Conservation (phyloP, 2,113 vertebrate species). For the Neomonachus schauinslandi region DNA sequence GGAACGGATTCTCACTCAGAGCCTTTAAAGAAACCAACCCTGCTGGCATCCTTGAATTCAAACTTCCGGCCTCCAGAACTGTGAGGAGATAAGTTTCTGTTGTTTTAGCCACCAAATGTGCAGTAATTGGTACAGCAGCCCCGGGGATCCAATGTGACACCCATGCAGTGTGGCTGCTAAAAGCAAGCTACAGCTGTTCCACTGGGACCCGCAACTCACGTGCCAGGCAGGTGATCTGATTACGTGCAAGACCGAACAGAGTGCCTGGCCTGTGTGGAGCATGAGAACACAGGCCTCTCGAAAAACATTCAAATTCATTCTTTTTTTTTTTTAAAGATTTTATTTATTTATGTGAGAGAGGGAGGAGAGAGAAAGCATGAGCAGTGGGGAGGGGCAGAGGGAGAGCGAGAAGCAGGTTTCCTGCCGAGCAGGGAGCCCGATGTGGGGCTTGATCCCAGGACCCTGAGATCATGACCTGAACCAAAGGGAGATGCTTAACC, state of each 20-base stretch:
- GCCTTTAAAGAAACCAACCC: background rate
- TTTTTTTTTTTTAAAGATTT: too few relatives aligned
- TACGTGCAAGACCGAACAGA: background rate
- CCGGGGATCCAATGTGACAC: too few relatives aligned
- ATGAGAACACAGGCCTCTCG: background rate
- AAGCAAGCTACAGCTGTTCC: background rate
- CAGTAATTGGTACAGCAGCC: background rate
- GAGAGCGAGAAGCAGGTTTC: too few relatives aligned
- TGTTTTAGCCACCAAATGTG: background rate
- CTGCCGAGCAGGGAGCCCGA: too few relatives aligned
- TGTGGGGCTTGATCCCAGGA: too few relatives aligned
- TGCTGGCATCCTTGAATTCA: background rate
- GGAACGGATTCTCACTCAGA: background rate
- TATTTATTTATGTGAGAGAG: too few relatives aligned
- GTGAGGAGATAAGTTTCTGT: background rate
- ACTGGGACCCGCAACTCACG: too few relatives aligned
- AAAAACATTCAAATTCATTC: background rate
- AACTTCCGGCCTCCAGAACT: background rate
- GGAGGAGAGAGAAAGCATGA: too few relatives aligned
- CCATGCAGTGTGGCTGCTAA: rapidly evolving
- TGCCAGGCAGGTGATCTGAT: background rate
- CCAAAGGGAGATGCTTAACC: too few relatives aligned
- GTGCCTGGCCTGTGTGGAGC: background rate
- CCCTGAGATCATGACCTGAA: too few relatives aligned
- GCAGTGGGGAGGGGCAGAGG: too few relatives aligned